Evolutionary conservation across 2,797 vertebrate genomes (phyloP).

Genomic region (Clarias pachynema): DNA sequence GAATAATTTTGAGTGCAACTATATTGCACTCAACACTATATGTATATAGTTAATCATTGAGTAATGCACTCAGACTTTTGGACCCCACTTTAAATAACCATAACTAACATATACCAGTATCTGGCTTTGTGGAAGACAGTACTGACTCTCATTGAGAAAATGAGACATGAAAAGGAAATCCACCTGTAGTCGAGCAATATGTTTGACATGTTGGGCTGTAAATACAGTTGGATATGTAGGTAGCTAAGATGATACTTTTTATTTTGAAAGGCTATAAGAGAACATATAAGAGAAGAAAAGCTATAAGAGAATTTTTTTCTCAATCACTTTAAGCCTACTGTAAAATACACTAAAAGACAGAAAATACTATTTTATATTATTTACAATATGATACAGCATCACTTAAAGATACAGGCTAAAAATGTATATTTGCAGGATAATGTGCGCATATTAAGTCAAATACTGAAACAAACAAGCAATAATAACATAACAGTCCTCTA

Average conservation of each 20-base stretch:
- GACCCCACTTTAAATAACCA: conserved; percentile 4
- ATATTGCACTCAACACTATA: neutral
- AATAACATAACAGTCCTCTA: neutral
- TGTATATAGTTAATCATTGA: neutral
- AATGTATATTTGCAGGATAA: neutral
- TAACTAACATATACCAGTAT: neutral
- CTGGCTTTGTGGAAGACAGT: neutral
- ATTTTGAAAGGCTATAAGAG: too few relatives aligned
- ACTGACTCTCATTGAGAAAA: neutral
- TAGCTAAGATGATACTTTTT: neutral
- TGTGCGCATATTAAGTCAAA: neutral
- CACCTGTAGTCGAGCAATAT: neutral
- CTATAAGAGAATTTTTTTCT: too few relatives aligned
- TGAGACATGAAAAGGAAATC: neutral
- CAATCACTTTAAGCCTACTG: neutral
- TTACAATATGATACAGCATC: neutral
- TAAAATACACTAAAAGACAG: neutral
- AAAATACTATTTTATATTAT: neutral
- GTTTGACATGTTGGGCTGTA: neutral
- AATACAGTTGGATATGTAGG: neutral
- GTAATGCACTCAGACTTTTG: neutral
- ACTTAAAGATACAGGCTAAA: neutral
- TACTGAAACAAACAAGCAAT: neutral
- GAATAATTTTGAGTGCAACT: too few relatives aligned
- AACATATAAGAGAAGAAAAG: neutral